Evolutionary conservation across 2,888 invertebrate species (phyloP), one percentile per base, ranked within the genome.

Genomic region (Tetrapedia diversipes): DNA sequence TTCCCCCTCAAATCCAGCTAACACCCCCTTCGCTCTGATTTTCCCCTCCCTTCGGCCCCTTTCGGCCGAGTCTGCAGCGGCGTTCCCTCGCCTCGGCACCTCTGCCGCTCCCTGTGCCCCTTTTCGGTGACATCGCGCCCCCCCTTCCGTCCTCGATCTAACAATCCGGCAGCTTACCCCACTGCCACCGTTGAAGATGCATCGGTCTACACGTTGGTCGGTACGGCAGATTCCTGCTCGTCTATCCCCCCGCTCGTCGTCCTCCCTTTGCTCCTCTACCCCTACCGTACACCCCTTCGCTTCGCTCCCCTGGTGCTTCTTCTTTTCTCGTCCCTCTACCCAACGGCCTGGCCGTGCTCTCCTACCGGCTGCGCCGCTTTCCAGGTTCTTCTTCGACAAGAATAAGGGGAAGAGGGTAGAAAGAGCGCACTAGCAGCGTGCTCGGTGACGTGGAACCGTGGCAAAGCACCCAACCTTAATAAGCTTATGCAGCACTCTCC

Each of bases 401-500:
- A 47, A 47, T 24, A 69, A 43, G 59, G 49, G 74, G 65, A 22
- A 47, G 59, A 59, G 59, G 45, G 57, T 57, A 79, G 81, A 77
- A 67, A 68, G 78, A 79, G 70, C 54, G 59, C 66, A 37, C 66
- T 32, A 59, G 65, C 66, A 59, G 41, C 60, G 70, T 69, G 72
- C 68, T 75, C 76, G 77, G 67, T 74, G 77, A 72, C 77, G 77
- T 61, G 64, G 77, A 73, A 79, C 71, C 81, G 79, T 77, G 68
- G 78, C 81, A 77, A 81, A 73, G 77, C 79, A 67, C 77, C 73
- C 76, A 82, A 80, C 84, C 86, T 81, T 90, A 90, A 91, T 90
- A 90, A 91, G 91, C 90, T 91, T 91, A 90, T 90, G 89, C 90
- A 91, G 90, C 90, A 90, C 86, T 89, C 89, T 90, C 84, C 73